Evolutionary conservation across 2,888 invertebrate species (phyloP), one percentile per base, ranked within the genome.

Genomic region (Metellina segmentata): DNA sequence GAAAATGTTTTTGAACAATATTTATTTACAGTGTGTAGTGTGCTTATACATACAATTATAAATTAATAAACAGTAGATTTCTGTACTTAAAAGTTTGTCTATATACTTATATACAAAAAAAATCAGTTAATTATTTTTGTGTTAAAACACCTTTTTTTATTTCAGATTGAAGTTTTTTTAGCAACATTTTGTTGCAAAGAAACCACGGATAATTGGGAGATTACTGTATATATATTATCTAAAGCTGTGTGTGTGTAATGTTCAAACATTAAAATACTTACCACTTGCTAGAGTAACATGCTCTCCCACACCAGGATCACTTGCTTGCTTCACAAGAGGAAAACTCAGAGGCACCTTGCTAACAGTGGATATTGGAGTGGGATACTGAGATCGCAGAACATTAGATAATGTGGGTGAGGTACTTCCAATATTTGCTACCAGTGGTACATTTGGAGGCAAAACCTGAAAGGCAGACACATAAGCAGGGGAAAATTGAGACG

Each of bases 401-500:
- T 75, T 82, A 75, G 83, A 83, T 69, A 90, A 79, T 71, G 91
- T 86, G 48, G 89, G 53, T 16, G 91, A 75, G 78, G 81, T 93
- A 81, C 77, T 93, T 77, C 93, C 87, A 69, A 91, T 81, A 77
- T 82, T 93, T 77, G 91, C 90, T 75, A 88, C 88, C 87, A 93
- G 78, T 74, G 93, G 87, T 74, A 93, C 86, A 89, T 91, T 91
- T 77, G 93, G 91, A 69, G 90, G 89, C 61, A 93, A 81, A 83
- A 92, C 89, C 81, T 92, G 92, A 93, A 92, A 93, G 72, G 93
- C 89, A 79, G 93, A 87, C 69, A 93, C 77, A 85, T 92, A 92
- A 48, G 89, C 85, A n/a, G 91, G 91, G 51, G 85, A 51, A 85
- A 91, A 93, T 81, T 91, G 90, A 75, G 88, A 89, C 75, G 91